Base-by-base conservation (phyloP, 2,797 vertebrate genomes). In the Enteromius radiatus region DNA sequence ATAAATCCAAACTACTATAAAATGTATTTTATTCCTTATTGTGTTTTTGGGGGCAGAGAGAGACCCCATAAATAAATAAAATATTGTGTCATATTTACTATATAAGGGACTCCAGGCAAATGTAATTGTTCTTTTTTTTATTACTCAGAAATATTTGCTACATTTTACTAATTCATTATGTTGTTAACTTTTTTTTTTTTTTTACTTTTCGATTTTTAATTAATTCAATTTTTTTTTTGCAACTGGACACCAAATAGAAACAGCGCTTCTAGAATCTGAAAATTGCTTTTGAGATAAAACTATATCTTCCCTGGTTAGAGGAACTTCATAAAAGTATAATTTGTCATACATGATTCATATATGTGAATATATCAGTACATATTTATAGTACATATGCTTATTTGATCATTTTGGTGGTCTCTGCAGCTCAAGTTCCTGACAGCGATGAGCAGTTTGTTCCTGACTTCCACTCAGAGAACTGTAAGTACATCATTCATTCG, bases 371-470 rank as follows among this genome's bases (percentile, higher is more conserved):
- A 43, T 64, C 15, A 45, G 33, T 41, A 1, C 86, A 76, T 73
- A 49, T 56, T 56, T 79, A 28, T n/a, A 54, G 21, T 45, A 15
- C 45, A 47, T 54, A 63, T 54, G 23, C 47, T 54, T 67, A 56
- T 76, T 77, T 77, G 15, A 67, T 49, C 4, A 23, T 63, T 52
- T 70, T 77, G 33, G 49, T 76, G 36, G 38, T 83, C 64, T 77
- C 90, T 93, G 81, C 96, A 99, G 98, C 98, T 96, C 97, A 99
- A 93, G 98, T 99, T 93, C 98, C 98, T 83, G 98, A 99, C 95
- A 96, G 95, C 0, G 98, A 99, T 84, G 98, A 99, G 91, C 98
- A 98, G 88, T 99, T 97, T 91, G 96, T 99, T 92, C 98, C 97
- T 84, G 98, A 99, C 93, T 97, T 98, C 91, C 97, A 98, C 84